Percentiles rank a stretch among this genome's conserved stretches.
Evolutionary conservation across 1,140 invertebrate genomes (phyloP).

Genomic region (Chironomus tepperi): DNA sequence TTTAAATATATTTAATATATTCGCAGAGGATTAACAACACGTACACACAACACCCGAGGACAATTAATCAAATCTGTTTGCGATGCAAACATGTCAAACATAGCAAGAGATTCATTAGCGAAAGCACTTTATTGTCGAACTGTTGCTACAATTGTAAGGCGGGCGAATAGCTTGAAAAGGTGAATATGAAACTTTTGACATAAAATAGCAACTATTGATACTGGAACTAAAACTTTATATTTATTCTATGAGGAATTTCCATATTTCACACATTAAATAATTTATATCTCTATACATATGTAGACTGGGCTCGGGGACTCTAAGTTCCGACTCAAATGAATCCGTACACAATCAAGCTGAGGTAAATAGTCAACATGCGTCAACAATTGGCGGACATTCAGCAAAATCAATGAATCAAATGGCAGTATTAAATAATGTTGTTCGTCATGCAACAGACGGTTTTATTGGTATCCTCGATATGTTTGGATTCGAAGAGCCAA

Average conservation of each 20-base stretch:
- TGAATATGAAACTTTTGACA: not conserved
- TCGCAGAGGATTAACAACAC: conserved; percentile 64
- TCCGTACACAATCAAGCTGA: conserved; percentile 83
- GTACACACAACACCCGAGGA: conserved; percentile 69
- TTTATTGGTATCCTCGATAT: conserved; percentile 93
- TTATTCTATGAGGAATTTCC: no score
- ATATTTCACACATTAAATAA: not conserved
- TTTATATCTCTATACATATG: not conserved
- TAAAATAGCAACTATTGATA: not conserved
- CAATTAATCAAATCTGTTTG: conserved; percentile 75
- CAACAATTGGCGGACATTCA: conserved; percentile 66
- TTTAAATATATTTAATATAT: not conserved
- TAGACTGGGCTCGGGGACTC: conserved; percentile 73
- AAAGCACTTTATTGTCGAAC: conserved; percentile 91
- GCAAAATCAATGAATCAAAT: conserved; percentile 63
- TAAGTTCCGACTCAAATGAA: conserved; percentile 85
- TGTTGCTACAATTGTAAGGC: conserved; percentile 85
- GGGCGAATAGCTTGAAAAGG: conserved; percentile 81
- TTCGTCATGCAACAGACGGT: conserved; percentile 86
- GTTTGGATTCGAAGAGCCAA: conserved; percentile 92
- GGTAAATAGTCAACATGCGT: conserved; percentile 76
- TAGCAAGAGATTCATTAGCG: conserved; percentile 78
- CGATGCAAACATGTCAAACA: conserved; percentile 74
- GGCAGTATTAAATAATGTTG: conserved; percentile 83
- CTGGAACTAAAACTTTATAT: no score